Evolutionary conservation across 2,888 invertebrate genomes (phyloP), one percentile per base, ranked within the genome.

Genomic region (Erynnis tages): DNA sequence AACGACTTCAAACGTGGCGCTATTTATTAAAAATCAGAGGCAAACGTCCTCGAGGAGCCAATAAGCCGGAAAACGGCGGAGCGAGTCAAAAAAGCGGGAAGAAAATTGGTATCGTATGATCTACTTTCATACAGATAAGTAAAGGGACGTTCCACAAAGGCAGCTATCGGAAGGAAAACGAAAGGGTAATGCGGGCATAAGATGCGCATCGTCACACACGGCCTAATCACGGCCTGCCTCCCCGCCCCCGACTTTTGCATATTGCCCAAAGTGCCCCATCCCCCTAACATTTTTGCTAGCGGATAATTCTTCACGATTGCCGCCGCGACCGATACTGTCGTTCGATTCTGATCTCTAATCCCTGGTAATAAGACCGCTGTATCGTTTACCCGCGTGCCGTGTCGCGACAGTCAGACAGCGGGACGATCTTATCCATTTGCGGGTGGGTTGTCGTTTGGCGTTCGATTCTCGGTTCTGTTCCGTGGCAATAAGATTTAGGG

Each of bases 111-210:
- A 78, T 77, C 79, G 79, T 79, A 67, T 82, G 81, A 83, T 82
- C 80, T 81, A 73, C 65, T 68, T 70, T 72, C 65, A 67, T 65
- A 63, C 67, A 79, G 84, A 83, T 82, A 83, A 75, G 80, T 74
- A 71, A 70, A 75, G 74, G 73, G 71, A 61, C 66, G 63, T 63
- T 63, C 61, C 67, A 86, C 87, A 87, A 87, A 87, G 84, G 87
- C 85, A 76, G 82, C 79, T 86, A 88, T 87, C 88, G 88, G 89
- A 88, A 87, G 88, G 84, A 88, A 82, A 82, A 76, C 85, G 86
- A 87, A 88, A 87, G 89, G 89, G 89, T 89, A 86, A 89, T 89
- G 85, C 87, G 89, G 89, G 89, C 84, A 80, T 84, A 88, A 89
- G 89, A 89, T 78, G 89, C 89, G 87, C 88, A 85, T 86, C 88